These are phyloP conservation scores for Solenodon paradoxus DNA, from an alignment of 2,113 vertebrate species.

Conservation along the genomic window DNA sequence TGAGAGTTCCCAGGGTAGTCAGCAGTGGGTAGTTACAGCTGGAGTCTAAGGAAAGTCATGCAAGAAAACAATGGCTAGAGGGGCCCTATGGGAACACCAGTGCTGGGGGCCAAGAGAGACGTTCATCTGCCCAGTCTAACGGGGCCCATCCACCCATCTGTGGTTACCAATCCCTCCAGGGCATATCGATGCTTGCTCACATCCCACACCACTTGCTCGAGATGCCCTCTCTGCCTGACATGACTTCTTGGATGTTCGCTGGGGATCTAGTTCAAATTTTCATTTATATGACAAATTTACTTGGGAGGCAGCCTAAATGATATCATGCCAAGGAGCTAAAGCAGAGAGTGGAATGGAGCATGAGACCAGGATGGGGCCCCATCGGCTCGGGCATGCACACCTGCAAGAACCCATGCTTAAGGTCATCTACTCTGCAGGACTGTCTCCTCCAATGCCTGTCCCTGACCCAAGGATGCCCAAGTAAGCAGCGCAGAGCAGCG, in stretches of 20 bases:
- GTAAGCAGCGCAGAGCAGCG: too few relatives aligned
- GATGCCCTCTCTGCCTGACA: too few relatives aligned
- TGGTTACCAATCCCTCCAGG: too few relatives aligned
- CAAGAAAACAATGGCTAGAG: not conserved
- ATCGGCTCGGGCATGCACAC: too few relatives aligned
- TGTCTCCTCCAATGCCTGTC: not conserved
- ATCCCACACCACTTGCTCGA: too few relatives aligned
- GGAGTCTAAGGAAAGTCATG: not conserved
- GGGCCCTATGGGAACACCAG: not conserved
- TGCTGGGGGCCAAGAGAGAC: not conserved
- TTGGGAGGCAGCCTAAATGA: too few relatives aligned
- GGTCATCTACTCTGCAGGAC: not conserved
- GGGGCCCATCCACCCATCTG: too few relatives aligned
- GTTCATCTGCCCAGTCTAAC: too few relatives aligned
- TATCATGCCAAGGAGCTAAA: not conserved
- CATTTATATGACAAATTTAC: too few relatives aligned
- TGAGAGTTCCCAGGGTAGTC: not conserved
- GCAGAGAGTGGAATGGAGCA: not conserved
- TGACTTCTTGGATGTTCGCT: too few relatives aligned
- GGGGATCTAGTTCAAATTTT: too few relatives aligned
- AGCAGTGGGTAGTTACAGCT: accelerated
- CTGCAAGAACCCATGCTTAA: accelerated
- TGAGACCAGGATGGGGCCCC: accelerated
- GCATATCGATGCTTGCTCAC: too few relatives aligned
- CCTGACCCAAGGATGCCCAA: not conserved